Evolutionary conservation across 2,797 vertebrate species (phyloP), one percentile per base, ranked within the genome.

Genomic region (Sciaenops ocellatus): DNA sequence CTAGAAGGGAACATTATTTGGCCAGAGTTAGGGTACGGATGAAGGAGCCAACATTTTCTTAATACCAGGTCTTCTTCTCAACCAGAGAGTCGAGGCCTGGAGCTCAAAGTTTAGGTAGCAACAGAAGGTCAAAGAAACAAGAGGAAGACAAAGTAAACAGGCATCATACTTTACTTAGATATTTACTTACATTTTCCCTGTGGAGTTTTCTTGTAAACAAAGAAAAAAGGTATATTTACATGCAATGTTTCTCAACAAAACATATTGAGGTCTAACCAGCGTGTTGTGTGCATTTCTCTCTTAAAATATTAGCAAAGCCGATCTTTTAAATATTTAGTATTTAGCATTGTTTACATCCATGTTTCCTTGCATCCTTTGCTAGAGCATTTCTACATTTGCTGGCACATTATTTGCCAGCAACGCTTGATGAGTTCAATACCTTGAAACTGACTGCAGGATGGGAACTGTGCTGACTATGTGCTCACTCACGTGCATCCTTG

Each of bases 1-100:
- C 54, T 62, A 72, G 81, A 62, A 57, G 77, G 61, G 78, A 89
- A 79, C 73, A 70, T 70, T 69, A 66, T 85, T 85, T 91, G 86
- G 87, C 77, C n/a, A 66, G 71, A 84, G 74, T 84, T 42, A 64
- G 48, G 62, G 59, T 72, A 78, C 72, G 87, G 77, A 78, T 68
- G 69, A 69, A 44, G 51, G 20, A 60, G 87, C 66, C 82, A 83
- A 81, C 71, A 82, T 87, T 87, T 84, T 79, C 64, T 50, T 50
- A 74, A 79, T 77, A 73, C 62, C 70, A 78, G n/a, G 59, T 70
- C 65, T 78, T 73, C 42, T 65, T 73, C 30, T 73, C 38, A 51
- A 66, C 74, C 78, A 83, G 8, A 60, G 41, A 69, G 59, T 12
- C 3, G 3, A 79, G 56, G 52, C 46, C 16, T 59, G 28, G 38